Base-by-base conservation (phyloP, 92 coral and sea anemone species). In the Micromussa lordhowensis region DNA sequence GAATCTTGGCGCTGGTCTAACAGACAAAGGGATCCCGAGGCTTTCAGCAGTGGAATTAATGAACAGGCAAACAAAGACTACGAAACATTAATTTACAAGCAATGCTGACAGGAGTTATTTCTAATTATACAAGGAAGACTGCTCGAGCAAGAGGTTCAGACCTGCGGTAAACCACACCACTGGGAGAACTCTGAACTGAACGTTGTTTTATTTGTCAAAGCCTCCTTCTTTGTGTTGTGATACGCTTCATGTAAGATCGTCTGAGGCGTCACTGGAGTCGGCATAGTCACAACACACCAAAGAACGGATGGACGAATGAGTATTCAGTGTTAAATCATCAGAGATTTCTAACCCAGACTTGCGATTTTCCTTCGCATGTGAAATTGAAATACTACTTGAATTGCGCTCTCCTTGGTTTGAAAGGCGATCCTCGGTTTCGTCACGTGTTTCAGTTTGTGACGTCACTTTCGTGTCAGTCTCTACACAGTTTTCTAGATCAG, bases 191-290 rank as follows among this genome's bases (percentile, higher is more conserved):
- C n/a, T 8, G 57, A 53, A 18, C 18, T 13, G 3, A 57, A 57
- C 22, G 10, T 57, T 15, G 2, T 4, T 57, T 24, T 22, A 61
- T 21, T 19, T 61, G n/a, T 22, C 68, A 61, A 61, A 61, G 10
- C n/a, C 68, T 61, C 63, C 22, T 9, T 5, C 66, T 18, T 59
- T 59, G 66, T 6, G n/a, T 61, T 13, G 29, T 66, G 1, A 61
- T 61, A 17, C 26, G 71, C 17, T 8, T 73, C 49, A 73, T 73
- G 78, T 73, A 73, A 28, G 78, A 63, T 85, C 91, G 22, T 68
- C 87, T 18, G 94, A 92, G 31, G 82, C 38, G 48, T 92, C 94
- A 81, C 94, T 89, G 19, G 94, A 89, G 84, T 89, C 94, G 18
- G 91, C 69, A 48, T 92, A 92, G 22, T 92, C 94, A 51, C 92